Evolutionary conservation across 2,797 vertebrate genomes (phyloP), one percentile per base, ranked within the genome.

Genomic region (Poecilia wingei): DNA sequence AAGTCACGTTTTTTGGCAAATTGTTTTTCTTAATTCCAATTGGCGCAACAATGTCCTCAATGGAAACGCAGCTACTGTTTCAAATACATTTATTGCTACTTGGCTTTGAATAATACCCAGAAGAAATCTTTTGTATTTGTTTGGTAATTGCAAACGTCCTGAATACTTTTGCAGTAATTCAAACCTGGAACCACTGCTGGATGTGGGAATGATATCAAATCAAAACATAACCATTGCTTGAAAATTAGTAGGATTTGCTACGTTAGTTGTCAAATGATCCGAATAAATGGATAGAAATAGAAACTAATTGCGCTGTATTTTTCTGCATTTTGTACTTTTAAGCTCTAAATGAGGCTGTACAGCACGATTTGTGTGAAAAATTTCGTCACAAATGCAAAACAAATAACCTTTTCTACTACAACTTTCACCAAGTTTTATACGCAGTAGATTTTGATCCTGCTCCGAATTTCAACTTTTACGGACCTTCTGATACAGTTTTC

Each of bases 241-340:
- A 45, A 46, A 70, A 70, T 45, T 36, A 25, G 22, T 2, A 13
- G 25, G 39, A 43, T 69, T n/a, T 70, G 5, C 41, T 7, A n/a
- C n/a, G 18, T 45, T 12, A 45, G 45, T 28, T 70, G 13, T 20
- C 16, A 70, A n/a, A 3, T 28, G 2, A 45, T 45, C 6, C n/a
- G 6, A 70, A 46, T 45, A n/a, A 70, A n/a, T 7, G 16, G n/a
- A 70, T 69, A n/a, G 68, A 70, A 70, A 45, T 70, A 46, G 25
- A 46, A 46, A 28, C 43, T 45, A 45, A 70, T 36, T 1, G 9
- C 20, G 13, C 36, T 41, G 36, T 68, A 13, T 68, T 68, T 39
- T 68, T 68, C 64, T 41, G 64, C 9, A 68, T 68, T 68, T 68
- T 41, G 64, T 70, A 45, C 41, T 28, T 70, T 28, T 6, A 70